Evolutionary conservation across 2,888 invertebrate genomes (phyloP).

Genomic region (Platycheirus albimanus): DNA sequence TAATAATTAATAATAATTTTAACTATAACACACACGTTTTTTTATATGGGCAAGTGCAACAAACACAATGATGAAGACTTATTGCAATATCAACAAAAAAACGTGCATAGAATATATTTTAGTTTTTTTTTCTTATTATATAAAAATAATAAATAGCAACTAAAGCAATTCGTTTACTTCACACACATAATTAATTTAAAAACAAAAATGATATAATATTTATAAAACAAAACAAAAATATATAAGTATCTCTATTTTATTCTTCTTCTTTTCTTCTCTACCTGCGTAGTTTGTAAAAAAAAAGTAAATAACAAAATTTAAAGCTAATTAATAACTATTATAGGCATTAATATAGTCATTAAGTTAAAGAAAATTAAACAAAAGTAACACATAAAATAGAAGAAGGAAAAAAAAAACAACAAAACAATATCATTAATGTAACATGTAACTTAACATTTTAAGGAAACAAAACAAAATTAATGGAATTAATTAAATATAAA

Average conservation of each 20-base stretch:
- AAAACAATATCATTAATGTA: slow-evolving; percentile 61
- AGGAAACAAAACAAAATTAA: slow-evolving; percentile 54
- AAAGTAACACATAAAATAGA: slow-evolving; percentile 26
- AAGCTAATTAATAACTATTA: slow-evolving; percentile 39
- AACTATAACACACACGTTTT: slow-evolving; percentile 61
- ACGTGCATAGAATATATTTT: slow-evolving; percentile 71
- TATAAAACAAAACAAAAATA: slow-evolving; percentile 41
- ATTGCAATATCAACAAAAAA: slow-evolving; percentile 69
- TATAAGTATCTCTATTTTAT: slow-evolving; percentile 67
- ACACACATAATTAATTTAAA: slow-evolving; percentile 37
- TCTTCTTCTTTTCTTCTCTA: slow-evolving; percentile 70
- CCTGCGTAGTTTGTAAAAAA: slow-evolving; percentile 72
- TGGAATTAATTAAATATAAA: slow-evolving; percentile 68
- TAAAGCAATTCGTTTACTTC: slow-evolving; percentile 63
- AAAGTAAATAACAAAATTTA: slow-evolving; percentile 31
- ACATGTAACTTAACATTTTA: slow-evolving; percentile 63
- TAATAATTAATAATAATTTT: slow-evolving; percentile 53
- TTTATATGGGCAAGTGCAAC: slow-evolving; percentile 74
- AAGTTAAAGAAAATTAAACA: slow-evolving; percentile 52
- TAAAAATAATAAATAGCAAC: slow-evolving; percentile 28
- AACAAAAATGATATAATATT: slow-evolving; percentile 32
- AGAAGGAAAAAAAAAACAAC: slow-evolving; percentile 15
- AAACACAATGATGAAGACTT: slow-evolving; percentile 66
- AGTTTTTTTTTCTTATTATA: slow-evolving; percentile 43
- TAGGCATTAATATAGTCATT: slow-evolving; percentile 70